A percentile compares a stretch with the other conserved stretches of the same genome.
phyloP scores from a whole-genome alignment of 2,797 vertebrate genomes.

The Chrysolophus pictus region DNA sequence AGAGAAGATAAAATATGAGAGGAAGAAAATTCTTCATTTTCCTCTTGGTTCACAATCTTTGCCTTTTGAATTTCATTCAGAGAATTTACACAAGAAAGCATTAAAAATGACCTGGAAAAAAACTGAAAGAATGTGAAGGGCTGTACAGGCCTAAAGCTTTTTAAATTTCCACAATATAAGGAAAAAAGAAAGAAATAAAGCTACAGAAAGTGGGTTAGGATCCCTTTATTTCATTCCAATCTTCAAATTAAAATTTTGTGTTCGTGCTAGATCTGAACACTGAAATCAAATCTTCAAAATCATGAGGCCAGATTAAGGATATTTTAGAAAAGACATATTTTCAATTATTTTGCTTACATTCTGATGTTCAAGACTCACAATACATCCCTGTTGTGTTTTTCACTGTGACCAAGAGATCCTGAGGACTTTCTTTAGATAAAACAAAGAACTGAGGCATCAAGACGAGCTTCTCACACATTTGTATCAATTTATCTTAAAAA shows the following conservation, averaged over 20 bases:
- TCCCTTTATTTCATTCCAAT: background rate
- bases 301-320: accelerated
- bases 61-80: background rate
- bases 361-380: background rate
- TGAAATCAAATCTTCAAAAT: background rate
- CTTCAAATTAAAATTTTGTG: accelerated
- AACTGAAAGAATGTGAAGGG: background rate
- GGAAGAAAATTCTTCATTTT: background rate
- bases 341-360: background rate
- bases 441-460: background rate
- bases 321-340: background rate
- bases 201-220: background rate
- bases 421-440: background rate
- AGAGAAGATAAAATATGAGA: background rate
- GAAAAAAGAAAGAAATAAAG: background rate
- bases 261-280: background rate
- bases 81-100: background rate
- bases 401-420: background rate
- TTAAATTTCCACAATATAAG: accelerated
- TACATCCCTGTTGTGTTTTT: background rate
- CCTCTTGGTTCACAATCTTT: background rate
- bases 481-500: background rate
- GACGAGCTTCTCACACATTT: background rate
- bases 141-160: background rate
- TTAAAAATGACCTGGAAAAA: background rate